Evolutionary conservation across 2,113 vertebrate species (phyloP), one percentile per base, ranked within the genome.

Genomic region (Aepyceros melampus): DNA sequence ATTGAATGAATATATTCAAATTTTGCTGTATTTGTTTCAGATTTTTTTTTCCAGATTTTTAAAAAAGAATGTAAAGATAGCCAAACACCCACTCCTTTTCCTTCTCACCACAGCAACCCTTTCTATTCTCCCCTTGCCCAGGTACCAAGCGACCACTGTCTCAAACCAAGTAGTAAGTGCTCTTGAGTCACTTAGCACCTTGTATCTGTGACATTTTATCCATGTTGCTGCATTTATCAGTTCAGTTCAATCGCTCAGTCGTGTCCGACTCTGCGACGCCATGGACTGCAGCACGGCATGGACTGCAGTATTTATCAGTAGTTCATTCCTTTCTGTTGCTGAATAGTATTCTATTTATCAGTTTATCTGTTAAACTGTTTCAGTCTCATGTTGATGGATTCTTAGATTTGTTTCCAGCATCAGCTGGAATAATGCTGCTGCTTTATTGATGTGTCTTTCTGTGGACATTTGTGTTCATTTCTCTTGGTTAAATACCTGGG

Each of bases 391-490:
- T 12, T 43, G 49, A 43, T 76, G 56, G 64, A 43, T 53, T 21
- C 33, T 87, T 51, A 83, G 47, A 76, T 87, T 71, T 85, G 16
- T 58, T 62, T 89, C 53, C 17, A 76, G 47, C 47, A 5, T 55
- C 36, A 47, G 25, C 56, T 88, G 13, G 43, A 91, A 89, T 74
- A 86, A 86, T 33, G 19, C 47, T 82, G 25, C 58, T 31, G 3
- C n/a, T 91, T 55, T 83, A 19, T 27, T 76, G 71, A 40, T 78
- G 67, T 43, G 9, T 96, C 62, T 71, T 82, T 93, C 31, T 60
- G 17, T 88, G 60, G 53, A 56, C 47, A 47, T 89, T 83, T 89
- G 49, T 84, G 51, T 95, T 93, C 29, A 81, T 91, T 91, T 92
- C 36, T 92, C 40, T 93, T 78, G 45, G 43, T 27, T 84, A 49